Evolutionary conservation across 1,140 invertebrate genomes (phyloP).

Genomic region (Doryteuthis pealeii): DNA sequence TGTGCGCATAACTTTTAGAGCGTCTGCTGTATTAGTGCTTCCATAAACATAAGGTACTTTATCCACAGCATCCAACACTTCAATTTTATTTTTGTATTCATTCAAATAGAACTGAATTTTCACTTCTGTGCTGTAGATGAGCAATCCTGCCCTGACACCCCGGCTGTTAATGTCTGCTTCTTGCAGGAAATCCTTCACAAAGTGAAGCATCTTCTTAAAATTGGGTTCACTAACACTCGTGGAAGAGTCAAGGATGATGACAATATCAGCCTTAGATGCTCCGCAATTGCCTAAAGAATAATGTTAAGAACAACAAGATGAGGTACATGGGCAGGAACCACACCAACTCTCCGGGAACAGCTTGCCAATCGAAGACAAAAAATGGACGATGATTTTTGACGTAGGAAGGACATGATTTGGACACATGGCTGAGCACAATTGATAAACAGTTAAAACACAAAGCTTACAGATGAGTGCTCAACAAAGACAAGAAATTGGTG

Average conservation of each 20-base stretch:
- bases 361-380: no score
- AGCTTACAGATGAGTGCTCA: no score
- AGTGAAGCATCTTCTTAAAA: conserved; percentile 34
- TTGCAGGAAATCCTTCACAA: conserved; percentile 30
- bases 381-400: no score
- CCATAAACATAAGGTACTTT: conserved; percentile 29
- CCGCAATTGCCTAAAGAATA: conserved; percentile 15
- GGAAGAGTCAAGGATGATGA: conserved; percentile 34
- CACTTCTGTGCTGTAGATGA: conserved; percentile 35
- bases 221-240: conserved; percentile 32
- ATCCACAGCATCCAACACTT: conserved; percentile 25
- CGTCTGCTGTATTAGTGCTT: conserved; percentile 41
- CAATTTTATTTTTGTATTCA: conserved; percentile 16
- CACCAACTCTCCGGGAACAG: no score
- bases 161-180: conserved; percentile 34
- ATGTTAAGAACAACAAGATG: not conserved
- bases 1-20: conserved; percentile 26
- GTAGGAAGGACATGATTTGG: no score
- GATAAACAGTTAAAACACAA: no score
- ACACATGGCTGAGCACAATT: no score
- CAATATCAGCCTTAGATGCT: conserved; percentile 24
- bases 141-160: conserved; percentile 30
- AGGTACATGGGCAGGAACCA: not conserved
- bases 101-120: conserved; percentile 33
- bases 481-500: no score